phyloP scores from a whole-genome alignment of 2,797 vertebrate species.

The Spatula versicolor region DNA sequence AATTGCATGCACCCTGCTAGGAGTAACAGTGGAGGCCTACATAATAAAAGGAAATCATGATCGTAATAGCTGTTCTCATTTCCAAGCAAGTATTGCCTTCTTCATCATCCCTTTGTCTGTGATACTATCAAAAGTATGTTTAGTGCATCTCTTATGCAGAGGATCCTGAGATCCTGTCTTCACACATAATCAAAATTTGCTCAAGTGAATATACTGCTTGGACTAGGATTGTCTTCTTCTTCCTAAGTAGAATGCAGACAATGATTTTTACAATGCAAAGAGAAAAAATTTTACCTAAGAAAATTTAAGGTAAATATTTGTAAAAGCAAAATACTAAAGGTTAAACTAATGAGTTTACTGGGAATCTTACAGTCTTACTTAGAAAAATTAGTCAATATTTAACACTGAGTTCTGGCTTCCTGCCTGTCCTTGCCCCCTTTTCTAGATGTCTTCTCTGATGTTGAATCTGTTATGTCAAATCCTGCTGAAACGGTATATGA shows the following conservation, averaged over 20 bases:
- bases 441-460: not conserved
- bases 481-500: not conserved
- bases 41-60: not conserved
- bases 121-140: not conserved
- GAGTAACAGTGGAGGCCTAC: not conserved
- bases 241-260: not conserved
- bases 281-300: not conserved
- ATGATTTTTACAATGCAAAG: not conserved
- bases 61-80: not conserved
- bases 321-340: not conserved
- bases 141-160: rapidly evolving
- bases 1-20: not conserved
- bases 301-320: not conserved
- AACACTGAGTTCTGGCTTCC: not conserved
- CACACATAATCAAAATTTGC: not conserved
- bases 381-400: not conserved
- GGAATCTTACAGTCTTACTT: not conserved
- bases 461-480: not conserved
- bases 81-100: not conserved
- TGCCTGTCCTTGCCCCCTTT: not conserved
- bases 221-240: not conserved
- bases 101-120: not conserved
- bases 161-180: not conserved
- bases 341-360: not conserved
- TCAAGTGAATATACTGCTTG: not conserved